Evolutionary conservation across 2,888 invertebrate genomes (phyloP).

Genomic region (Meteorus colon): DNA sequence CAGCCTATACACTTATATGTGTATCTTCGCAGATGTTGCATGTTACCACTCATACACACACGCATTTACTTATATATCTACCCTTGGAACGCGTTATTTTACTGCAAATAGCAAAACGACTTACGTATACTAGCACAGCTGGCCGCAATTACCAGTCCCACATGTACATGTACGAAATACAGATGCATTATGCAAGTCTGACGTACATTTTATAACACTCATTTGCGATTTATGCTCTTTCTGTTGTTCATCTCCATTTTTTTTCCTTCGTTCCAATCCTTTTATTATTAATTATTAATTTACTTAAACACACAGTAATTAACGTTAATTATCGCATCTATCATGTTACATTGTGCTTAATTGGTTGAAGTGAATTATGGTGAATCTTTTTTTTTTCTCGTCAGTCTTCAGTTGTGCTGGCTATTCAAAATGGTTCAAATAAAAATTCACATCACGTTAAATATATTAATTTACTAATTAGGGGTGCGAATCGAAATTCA

Average conservation of each 20-base stretch:
- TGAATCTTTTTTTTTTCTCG: no score
- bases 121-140: constrained; percentile 49
- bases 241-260: background rate
- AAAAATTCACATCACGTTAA: no score
- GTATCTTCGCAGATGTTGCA: constrained; percentile 20
- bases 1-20: background rate
- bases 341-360: no score
- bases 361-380: no score
- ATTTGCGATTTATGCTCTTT: constrained; percentile 14
- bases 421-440: no score
- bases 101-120: constrained; percentile 51
- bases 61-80: background rate
- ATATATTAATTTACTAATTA: no score
- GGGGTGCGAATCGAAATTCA: no score
- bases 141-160: constrained; percentile 49
- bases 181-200: constrained; percentile 1
- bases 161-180: background rate
- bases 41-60: background rate
- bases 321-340: background rate
- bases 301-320: background rate
- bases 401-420: no score
- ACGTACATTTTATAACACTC: constrained; percentile 22
- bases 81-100: constrained; percentile 47
- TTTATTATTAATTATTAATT: background rate
- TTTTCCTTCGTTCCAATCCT: background rate